A percentile compares a stretch with the other conserved stretches of the same genome.
Evolutionary conservation across 2,113 vertebrate species (phyloP).

Genomic region (Pogona vitticeps): DNA sequence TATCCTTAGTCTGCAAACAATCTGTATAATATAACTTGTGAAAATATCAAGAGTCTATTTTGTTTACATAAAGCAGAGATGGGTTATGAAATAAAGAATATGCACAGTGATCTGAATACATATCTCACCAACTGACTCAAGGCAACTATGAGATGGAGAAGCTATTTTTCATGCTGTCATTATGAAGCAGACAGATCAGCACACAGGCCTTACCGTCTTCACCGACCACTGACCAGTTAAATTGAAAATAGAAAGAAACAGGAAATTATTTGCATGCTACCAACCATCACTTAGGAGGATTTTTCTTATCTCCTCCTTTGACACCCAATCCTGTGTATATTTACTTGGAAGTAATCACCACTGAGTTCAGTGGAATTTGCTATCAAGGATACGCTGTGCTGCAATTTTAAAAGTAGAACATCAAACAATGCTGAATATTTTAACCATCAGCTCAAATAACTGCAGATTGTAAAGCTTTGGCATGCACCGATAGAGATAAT

Average conservation of each 20-base stretch:
- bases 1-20: not conserved
- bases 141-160: constrained; percentile 69
- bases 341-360: not conserved
- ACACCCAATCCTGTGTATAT: not conserved
- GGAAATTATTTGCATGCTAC: constrained; percentile 79
- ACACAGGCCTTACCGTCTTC: constrained; percentile 91
- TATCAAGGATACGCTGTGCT: constrained; percentile 33
- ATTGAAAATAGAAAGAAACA: constrained; percentile 86
- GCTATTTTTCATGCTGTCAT: constrained; percentile 72
- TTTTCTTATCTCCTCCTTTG: constrained; percentile 1
- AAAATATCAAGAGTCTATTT: constrained; percentile 32
- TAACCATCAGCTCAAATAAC: constrained; percentile 59
- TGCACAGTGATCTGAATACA: constrained; percentile 58
- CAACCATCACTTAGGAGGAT: constrained; percentile 65
- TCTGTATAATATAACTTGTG: not conserved
- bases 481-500: constrained; percentile 50
- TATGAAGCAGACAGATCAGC: constrained; percentile 79
- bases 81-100: constrained; percentile 60
- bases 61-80: constrained; percentile 68
- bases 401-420: constrained; percentile 7
- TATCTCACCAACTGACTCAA: constrained; percentile 67
- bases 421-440: constrained; percentile 24
- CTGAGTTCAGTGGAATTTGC: constrained; percentile 34
- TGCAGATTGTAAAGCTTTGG: constrained; percentile 52
- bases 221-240: constrained; percentile 92